Evolutionary conservation across 2,113 vertebrate genomes (phyloP).

Genomic region (Protobothrops flavoviridis): DNA sequence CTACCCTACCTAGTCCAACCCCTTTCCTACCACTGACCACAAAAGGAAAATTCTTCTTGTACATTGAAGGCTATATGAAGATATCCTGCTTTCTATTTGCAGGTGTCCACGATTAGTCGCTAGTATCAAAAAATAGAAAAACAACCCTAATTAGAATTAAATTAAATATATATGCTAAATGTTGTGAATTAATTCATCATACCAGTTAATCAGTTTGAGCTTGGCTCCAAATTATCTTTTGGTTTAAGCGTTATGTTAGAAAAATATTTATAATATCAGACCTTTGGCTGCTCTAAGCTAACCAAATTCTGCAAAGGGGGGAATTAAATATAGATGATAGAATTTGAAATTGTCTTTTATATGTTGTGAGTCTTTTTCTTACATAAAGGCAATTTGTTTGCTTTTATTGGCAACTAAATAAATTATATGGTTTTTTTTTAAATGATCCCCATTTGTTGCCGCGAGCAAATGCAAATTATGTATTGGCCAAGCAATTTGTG

Average conservation of each 20-base stretch:
- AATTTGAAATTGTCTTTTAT: background rate
- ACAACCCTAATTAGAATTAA: background rate
- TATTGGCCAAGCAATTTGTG: background rate
- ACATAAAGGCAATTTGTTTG: background rate
- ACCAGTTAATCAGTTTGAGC: background rate
- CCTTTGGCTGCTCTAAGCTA: background rate
- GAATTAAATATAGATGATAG: slow-evolving; percentile 17
- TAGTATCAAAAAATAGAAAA: background rate
- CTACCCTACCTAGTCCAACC: too few species aligned
- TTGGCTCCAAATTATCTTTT: background rate
- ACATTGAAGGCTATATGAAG: background rate
- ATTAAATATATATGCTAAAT: slow-evolving; percentile 19
- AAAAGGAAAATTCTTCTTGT: background rate
- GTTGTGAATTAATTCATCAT: background rate
- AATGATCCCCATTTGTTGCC: background rate
- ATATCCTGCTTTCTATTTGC: background rate
- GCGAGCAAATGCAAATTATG: background rate
- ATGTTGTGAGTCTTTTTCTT: background rate
- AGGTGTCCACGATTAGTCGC: background rate
- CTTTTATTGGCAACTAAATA: background rate
- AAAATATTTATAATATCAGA: background rate
- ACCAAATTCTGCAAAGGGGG: background rate
- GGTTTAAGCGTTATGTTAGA: background rate
- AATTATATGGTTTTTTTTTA: background rate
- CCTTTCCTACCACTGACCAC: background rate